Percentiles rank a stretch among this genome's conserved stretches.
These are phyloP conservation scores for Umimayanthus chanpuru DNA, from an alignment of 92 coral and sea anemone species.

Conservation along the genomic window DNA sequence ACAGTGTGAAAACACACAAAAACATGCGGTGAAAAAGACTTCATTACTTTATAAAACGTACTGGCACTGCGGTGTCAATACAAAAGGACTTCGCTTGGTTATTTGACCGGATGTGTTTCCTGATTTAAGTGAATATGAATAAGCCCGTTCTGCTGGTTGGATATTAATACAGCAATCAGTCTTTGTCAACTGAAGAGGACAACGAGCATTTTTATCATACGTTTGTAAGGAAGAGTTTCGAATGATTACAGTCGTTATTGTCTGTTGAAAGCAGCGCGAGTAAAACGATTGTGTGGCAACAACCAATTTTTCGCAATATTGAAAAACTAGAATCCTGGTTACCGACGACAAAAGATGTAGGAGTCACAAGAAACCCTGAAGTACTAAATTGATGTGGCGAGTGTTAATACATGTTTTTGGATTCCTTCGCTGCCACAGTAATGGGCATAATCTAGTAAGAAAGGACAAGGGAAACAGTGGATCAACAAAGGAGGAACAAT, in stretches of 20 bases:
- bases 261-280: background rate
- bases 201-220: background rate
- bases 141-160: background rate
- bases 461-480: background rate
- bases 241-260: background rate
- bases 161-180: background rate
- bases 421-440: too few relatives aligned
- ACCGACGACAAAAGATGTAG: too few relatives aligned
- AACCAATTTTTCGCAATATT: background rate
- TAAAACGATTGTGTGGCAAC: background rate
- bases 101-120: background rate
- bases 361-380: too few relatives aligned
- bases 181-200: background rate
- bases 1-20: conserved; percentile 15
- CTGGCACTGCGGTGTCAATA: background rate
- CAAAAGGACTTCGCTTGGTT: background rate
- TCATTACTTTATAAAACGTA: conserved; percentile 28
- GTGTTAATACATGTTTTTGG: too few relatives aligned
- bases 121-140: background rate
- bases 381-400: too few relatives aligned
- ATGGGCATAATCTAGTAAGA: background rate
- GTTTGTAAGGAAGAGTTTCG: background rate
- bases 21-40: conserved; percentile 5
- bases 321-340: too few relatives aligned
- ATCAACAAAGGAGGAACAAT: background rate